Evolutionary conservation across 1,140 invertebrate species (phyloP), one percentile per base, ranked within the genome.

Genomic region (Cotesia chilonis): DNA sequence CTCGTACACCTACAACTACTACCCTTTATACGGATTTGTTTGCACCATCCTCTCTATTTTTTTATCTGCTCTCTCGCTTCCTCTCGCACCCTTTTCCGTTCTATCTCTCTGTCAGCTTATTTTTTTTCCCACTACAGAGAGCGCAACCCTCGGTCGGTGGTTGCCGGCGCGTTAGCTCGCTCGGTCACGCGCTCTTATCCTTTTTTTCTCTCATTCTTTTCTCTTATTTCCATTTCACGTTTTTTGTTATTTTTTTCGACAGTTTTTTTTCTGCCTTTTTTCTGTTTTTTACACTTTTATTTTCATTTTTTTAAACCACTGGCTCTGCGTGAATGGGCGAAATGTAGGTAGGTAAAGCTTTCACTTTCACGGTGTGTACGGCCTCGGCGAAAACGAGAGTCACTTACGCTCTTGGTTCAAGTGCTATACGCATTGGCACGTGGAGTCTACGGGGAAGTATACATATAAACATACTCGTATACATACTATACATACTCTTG

Each of bases 261-360:
- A 64, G 64, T 71, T 61, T 12, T 61, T 63, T 60, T 67, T 66
- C 10, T 37, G 28, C 28, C 28, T 67, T 71, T 67, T 60, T 70
- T 70, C 68, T 63, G 37, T 66, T 70, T 69, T 47, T 65, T 36
- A 37, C 35, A 67, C 20, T 59, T 73, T 76, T 78, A 79, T 76
- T 74, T 71, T 74, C 75, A 28, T 79, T 80, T 75, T 75, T 77
- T 73, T 75, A 59, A 69, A 69, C 68, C 71, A 59, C 61, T 63
- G 68, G 78, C 78, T 83, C 79, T 80, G 82, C 80, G 84, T 86
- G 85, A 86, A 86, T 87, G 85, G 84, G 79, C 79, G 85, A 81
- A 85, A 86, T 85, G 83, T 85, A 86, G 84, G 85, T 86, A 83
- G 84, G 82, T 79, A 66, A 73, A 75, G 81, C 83, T 86, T 85